Evolutionary conservation across 1,140 invertebrate species (phyloP).

Genomic region (Sitobion miscanthi): DNA sequence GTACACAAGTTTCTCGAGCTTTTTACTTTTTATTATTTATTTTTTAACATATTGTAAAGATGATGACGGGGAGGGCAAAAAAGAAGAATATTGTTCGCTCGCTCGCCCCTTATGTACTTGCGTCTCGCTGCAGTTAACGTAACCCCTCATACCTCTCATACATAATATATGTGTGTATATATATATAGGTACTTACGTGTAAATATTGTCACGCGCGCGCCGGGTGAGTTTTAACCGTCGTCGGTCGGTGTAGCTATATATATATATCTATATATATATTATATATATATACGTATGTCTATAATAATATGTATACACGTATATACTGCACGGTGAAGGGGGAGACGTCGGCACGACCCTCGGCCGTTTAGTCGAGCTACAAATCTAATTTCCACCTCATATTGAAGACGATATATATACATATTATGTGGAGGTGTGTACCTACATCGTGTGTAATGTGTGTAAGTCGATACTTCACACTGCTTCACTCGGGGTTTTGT

Average conservation of each 20-base stretch:
- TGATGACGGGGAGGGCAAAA: background rate
- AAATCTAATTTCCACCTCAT: constrained; percentile 54
- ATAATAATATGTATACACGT: background rate
- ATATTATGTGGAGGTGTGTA: background rate
- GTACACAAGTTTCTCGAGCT: background rate
- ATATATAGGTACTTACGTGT: background rate
- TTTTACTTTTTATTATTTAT: constrained; percentile 1
- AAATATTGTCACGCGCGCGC: constrained; percentile 36
- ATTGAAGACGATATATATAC: background rate
- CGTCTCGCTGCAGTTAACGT: background rate
- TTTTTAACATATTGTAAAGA: background rate
- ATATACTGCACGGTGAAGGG: background rate
- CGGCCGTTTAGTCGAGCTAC: constrained; percentile 42
- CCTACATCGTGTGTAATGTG: background rate
- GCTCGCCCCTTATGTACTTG: background rate
- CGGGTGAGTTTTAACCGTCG: background rate
- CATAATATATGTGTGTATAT: background rate
- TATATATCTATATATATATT: no score
- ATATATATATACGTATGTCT: background rate
- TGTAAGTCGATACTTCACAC: constrained; percentile 33
- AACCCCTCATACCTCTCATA: background rate
- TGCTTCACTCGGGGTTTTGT: background rate
- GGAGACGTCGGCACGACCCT: constrained; percentile 18
- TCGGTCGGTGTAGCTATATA: background rate
- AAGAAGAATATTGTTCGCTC: background rate